Percentiles rank a stretch among this genome's conserved stretches.
Conservation (phyloP, 2,797 vertebrate species). For the Meda fulgida region DNA sequence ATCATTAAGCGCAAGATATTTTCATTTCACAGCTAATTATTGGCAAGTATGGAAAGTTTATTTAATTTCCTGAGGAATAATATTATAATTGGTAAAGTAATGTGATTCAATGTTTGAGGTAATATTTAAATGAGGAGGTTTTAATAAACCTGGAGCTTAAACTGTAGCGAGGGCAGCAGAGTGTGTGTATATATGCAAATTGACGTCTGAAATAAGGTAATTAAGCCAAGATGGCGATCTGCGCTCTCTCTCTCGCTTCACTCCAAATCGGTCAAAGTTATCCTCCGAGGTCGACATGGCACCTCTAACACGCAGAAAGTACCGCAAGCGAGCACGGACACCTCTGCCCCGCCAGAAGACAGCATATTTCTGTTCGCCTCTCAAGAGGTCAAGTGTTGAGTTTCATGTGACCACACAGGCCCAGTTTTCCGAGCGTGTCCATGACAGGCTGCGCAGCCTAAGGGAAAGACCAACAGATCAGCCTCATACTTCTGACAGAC, state of each 20-base stretch:
- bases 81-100: slow-evolving; percentile 46
- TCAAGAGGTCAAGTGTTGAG: slow-evolving; percentile 40
- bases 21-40: slow-evolving; percentile 53
- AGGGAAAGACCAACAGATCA: slow-evolving; percentile 47
- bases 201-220: slow-evolving; percentile 16
- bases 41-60: slow-evolving; percentile 29
- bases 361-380: slow-evolving; percentile 12
- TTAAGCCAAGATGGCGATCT: slow-evolving; percentile 29
- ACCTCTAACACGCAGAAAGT: slow-evolving; percentile 30
- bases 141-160: slow-evolving; percentile 21
- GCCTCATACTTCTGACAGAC: slow-evolving; percentile 23
- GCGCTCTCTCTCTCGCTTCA: neutral
- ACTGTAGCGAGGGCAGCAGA: neutral
- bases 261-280: slow-evolving; percentile 41
- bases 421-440: slow-evolving; percentile 51
- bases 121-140: slow-evolving; percentile 31
- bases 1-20: slow-evolving; percentile 19
- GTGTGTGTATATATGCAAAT: slow-evolving; percentile 9
- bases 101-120: slow-evolving; percentile 18
- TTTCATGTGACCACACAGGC: slow-evolving; percentile 35
- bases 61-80: slow-evolving; percentile 55
- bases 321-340: slow-evolving; percentile 12
- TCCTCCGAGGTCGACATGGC: slow-evolving; percentile 19
- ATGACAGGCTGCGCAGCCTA: slow-evolving; percentile 21
- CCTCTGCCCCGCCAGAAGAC: slow-evolving; percentile 27